A percentile compares a stretch with the other conserved stretches of the same genome.
Conservation (phyloP, 2,113 vertebrate genomes). For the Athene noctua region DNA sequence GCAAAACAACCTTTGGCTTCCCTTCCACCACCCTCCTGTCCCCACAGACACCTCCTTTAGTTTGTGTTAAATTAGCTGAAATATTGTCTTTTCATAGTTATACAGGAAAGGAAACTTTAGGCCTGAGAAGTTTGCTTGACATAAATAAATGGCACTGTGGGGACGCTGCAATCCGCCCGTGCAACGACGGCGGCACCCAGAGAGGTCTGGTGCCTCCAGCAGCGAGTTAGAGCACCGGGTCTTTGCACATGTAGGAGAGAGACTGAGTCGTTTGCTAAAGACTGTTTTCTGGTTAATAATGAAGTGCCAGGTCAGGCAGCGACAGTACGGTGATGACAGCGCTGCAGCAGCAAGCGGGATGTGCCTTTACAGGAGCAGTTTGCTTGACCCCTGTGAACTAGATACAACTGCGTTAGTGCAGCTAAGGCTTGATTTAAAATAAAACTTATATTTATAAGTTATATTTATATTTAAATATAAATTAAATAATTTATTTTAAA, state of each 20-base stretch:
- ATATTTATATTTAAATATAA: too few relatives aligned
- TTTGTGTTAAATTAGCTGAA: too few relatives aligned
- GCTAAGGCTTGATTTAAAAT: neutral
- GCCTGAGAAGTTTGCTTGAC: too few relatives aligned
- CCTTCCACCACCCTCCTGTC: neutral
- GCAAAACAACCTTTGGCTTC: neutral
- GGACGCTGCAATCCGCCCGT: fast-evolving
- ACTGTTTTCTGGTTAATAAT: fast-evolving
- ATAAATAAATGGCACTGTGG: fast-evolving
- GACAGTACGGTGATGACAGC: fast-evolving
- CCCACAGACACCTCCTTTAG: too few relatives aligned
- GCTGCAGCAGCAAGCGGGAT: fast-evolving
- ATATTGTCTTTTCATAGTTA: fast-evolving
- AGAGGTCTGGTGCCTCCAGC: neutral
- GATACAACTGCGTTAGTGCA: fast-evolving
- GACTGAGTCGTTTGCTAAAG: too few relatives aligned
- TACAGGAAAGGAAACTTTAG: too few relatives aligned
- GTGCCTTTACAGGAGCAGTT: too few relatives aligned
- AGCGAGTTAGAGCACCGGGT: fast-evolving
- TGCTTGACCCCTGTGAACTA: neutral
- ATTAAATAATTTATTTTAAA: too few relatives aligned
- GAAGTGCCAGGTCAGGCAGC: too few relatives aligned
- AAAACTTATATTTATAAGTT: too few relatives aligned
- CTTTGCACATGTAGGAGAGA: fast-evolving
- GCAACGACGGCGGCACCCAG: neutral